Conservation (phyloP, 2,888 invertebrate genomes). For the Omphaloscelis lunosa region DNA sequence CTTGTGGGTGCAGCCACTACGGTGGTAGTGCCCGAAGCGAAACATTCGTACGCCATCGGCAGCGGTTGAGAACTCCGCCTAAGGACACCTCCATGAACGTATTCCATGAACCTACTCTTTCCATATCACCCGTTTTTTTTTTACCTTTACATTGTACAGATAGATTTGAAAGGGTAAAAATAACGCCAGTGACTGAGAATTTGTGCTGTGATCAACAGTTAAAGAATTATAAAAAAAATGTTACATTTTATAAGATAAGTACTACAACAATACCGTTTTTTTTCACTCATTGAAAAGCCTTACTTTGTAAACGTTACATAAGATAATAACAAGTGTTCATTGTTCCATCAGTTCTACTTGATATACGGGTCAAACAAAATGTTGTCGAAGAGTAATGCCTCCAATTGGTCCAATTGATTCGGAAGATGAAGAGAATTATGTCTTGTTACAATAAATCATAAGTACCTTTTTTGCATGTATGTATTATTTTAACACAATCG, state of each 20-base stretch:
- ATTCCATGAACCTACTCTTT: background rate
- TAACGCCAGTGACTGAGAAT: background rate
- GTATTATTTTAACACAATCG: no score
- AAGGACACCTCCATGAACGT: background rate
- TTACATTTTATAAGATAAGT: background rate
- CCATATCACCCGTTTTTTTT: background rate
- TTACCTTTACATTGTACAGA: background rate
- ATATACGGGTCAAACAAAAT: constrained; percentile 50
- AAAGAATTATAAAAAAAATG: background rate
- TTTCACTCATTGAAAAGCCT: background rate
- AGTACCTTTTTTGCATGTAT: constrained; percentile 7
- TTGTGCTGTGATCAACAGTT: no score
- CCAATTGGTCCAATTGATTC: constrained; percentile 55
- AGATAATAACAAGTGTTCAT: constrained; percentile 13
- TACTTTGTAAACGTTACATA: constrained; percentile 27
- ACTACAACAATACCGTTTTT: background rate
- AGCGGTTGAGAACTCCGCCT: constrained; percentile 1
- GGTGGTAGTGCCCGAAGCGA: constrained; percentile 2
- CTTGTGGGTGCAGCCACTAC: background rate
- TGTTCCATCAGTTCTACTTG: constrained; percentile 36
- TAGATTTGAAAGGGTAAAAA: background rate
- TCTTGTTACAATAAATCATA: constrained; percentile 51
- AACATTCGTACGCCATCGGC: constrained; percentile 5
- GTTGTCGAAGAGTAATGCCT: constrained; percentile 40
- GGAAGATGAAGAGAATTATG: constrained; percentile 28